Base-by-base conservation (phyloP, 2,888 invertebrate species). In the Chalcosyrphus nemorum region DNA sequence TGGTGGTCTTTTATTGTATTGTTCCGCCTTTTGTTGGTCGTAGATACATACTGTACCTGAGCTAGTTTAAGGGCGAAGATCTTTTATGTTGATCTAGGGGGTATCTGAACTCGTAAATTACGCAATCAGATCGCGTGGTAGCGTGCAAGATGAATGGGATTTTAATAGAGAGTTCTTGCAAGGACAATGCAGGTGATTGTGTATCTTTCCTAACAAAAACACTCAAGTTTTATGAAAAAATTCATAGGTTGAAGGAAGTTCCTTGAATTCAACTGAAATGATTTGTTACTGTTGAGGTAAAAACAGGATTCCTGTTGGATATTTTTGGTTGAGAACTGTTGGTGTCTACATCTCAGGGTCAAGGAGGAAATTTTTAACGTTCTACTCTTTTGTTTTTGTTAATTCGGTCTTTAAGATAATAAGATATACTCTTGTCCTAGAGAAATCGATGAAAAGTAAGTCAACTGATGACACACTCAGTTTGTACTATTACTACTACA, bases 51-150 rank as follows among this genome's bases (percentile, higher is more conserved):
- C 17, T 41, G n/a, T n/a, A n/a, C n/a, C n/a, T n/a, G n/a, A n/a
- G n/a, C 9, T 17, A 9, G 38, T 70, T 57, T 47, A 35, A 13
- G 35, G 13, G 27, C 1, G 24, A 19, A 38, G 27, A 29, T 29
- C 59, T 29, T 13, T 15, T 29, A n/a, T 45, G 56, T 56, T 45
- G 43, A 45, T 56, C 24, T 45, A 35, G 32, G 21, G 19, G n/a
- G 6, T 24, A 56, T n/a, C 19, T 57, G 57, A 6, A n/a, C 70
- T 71, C 47, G 57, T 57, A 71, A 47, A 57, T 71, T 35, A 71
- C 21, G 61, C 13, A 52, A 59, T n/a, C 35, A 35, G 43, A 63
- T 63, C 38, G 63, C 41, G n/a, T 41, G 38, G 19, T 32, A 45
- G 11, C 9, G 35, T n/a, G 41, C 9, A 32, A 17, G 72, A 52